phyloP scores from a whole-genome alignment of 2,888 invertebrate genomes.

The Acleris holmiana region DNA sequence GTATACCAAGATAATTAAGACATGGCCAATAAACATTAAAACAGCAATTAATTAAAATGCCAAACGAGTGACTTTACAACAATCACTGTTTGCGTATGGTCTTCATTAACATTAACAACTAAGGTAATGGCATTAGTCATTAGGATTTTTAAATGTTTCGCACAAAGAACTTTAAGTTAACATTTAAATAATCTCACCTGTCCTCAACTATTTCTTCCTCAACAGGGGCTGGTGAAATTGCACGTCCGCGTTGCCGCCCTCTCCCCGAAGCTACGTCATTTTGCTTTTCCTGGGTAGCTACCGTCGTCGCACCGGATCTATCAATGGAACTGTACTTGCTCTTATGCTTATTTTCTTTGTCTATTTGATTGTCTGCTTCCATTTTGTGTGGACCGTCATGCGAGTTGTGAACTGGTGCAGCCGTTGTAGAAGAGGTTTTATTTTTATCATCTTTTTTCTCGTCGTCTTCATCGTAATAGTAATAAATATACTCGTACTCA shows the following conservation, averaged over 20 bases:
- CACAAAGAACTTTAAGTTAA: too few species aligned
- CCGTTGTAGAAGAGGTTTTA: slow-evolving; percentile 54
- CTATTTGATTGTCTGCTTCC: slow-evolving; percentile 72
- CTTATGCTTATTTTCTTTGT: slow-evolving; percentile 74
- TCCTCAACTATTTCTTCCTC: slow-evolving; percentile 82
- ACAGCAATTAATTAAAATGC: too few species aligned
- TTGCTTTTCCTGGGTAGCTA: slow-evolving; percentile 84
- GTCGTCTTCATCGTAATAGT: slow-evolving; percentile 94
- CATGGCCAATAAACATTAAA: too few species aligned
- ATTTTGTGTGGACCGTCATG: slow-evolving; percentile 86
- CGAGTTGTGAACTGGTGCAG: slow-evolving; percentile 72
- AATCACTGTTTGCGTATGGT: too few species aligned
- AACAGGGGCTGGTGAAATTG: slow-evolving; percentile 70
- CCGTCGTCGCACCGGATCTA: slow-evolving; percentile 65
- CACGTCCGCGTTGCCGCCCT: slow-evolving; percentile 79
- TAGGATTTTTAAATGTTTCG: too few species aligned
- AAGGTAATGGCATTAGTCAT: too few species aligned
- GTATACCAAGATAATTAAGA: too few species aligned
- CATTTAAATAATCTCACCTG: slow-evolving; percentile 56
- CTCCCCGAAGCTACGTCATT: slow-evolving; percentile 85
- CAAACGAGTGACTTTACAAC: too few species aligned
- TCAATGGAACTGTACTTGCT: slow-evolving; percentile 84
- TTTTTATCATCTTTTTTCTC: slow-evolving; percentile 75
- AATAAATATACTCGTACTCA: slow-evolving; percentile 96
- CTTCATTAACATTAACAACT: too few species aligned